phyloP scores from a whole-genome alignment of 2,888 invertebrate species.

The Nymphalis c-album region DNA sequence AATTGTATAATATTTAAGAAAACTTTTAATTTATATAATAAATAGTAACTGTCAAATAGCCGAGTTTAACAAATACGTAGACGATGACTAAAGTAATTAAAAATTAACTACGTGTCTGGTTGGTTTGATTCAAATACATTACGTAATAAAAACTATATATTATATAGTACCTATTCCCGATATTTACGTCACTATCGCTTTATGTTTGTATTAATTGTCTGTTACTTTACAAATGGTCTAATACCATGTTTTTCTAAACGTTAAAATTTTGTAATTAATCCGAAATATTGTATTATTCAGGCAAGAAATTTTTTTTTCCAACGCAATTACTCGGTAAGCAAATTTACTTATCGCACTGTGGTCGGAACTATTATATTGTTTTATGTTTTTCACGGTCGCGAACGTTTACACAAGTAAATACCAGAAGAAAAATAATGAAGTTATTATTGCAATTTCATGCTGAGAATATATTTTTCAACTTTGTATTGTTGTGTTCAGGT shows the following conservation, averaged over 20 bases:
- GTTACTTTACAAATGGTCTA: conserved; percentile 9
- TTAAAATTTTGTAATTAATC: background rate
- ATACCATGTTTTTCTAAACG: background rate
- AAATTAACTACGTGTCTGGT: background rate
- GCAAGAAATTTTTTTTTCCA: background rate
- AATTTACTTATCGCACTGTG: conserved; percentile 6
- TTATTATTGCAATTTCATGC: background rate
- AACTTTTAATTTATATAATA: too few relatives aligned
- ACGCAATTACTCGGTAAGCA: conserved; percentile 2
- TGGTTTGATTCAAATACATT: conserved; percentile 1
- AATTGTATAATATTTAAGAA: too few relatives aligned
- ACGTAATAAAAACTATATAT: conserved; percentile 17
- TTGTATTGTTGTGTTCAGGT: too few relatives aligned
- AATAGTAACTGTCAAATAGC: too few relatives aligned
- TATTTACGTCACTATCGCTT: conserved; percentile 7
- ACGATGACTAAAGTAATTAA: background rate
- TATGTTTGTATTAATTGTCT: background rate
- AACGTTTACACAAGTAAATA: conserved; percentile 1
- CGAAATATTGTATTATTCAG: background rate
- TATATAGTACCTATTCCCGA: conserved; percentile 13
- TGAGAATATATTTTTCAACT: too few relatives aligned
- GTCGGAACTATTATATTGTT: conserved; percentile 13
- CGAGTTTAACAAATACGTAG: background rate
- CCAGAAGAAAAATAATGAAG: conserved; percentile 10
- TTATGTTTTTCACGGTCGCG: conserved; percentile 7